Evolutionary conservation across 2,797 vertebrate genomes (phyloP).

Genomic region (Argya squamiceps): DNA sequence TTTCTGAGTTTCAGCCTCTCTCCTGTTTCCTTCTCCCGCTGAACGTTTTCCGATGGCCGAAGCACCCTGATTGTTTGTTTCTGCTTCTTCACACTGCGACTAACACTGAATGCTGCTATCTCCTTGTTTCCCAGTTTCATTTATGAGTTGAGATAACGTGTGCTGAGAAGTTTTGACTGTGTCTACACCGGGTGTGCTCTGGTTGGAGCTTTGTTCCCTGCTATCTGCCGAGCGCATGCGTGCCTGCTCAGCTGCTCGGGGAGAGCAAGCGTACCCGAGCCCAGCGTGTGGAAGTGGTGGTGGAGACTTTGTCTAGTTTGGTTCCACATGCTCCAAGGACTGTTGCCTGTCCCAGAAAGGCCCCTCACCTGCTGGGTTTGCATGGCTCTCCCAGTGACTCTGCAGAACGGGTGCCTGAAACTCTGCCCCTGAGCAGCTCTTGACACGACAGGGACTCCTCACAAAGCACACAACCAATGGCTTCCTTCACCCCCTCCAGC

Average conservation of each 20-base stretch:
- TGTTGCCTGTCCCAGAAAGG: slow-evolving; percentile 53
- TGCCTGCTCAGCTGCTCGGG: slow-evolving; percentile 48
- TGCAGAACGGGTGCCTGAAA: neutral
- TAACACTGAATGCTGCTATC: slow-evolving; percentile 77
- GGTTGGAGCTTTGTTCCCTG: slow-evolving; percentile 14
- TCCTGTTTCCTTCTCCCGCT: slow-evolving; percentile 16
- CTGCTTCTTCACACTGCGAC: slow-evolving; percentile 60
- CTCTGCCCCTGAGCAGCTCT: neutral
- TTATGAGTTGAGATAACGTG: neutral
- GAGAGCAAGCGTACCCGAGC: neutral
- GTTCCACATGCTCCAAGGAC: slow-evolving; percentile 7
- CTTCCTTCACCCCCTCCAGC: neutral
- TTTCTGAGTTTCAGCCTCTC: neutral
- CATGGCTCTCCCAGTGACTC: slow-evolving; percentile 49
- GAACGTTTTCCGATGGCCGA: slow-evolving; percentile 53
- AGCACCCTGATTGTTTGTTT: slow-evolving; percentile 64
- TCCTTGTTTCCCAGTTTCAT: slow-evolving; percentile 55
- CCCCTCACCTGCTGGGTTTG: slow-evolving; percentile 17
- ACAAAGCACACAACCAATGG: neutral
- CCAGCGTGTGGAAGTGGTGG: neutral
- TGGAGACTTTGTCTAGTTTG: slow-evolving; percentile 8
- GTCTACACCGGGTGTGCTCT: neutral
- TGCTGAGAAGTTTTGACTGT: neutral
- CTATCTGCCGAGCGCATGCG: slow-evolving; percentile 63
- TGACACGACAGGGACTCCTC: neutral